Evolutionary conservation across 2,797 vertebrate genomes (phyloP).

Genomic region (Hydrophis major): DNA sequence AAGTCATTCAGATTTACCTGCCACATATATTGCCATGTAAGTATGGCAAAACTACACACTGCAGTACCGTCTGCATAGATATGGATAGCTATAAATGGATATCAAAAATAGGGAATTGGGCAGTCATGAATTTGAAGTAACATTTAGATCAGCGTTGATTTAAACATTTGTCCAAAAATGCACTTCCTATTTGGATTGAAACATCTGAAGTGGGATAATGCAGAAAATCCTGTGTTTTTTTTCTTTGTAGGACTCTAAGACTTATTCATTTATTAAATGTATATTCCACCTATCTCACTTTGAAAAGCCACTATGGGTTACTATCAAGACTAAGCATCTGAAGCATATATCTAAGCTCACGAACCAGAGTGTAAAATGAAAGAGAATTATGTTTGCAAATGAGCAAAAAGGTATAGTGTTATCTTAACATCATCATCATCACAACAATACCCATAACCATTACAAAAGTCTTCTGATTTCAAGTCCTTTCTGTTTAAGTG

Average conservation of each 20-base stretch:
- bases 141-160: not conserved
- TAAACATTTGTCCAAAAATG: not conserved
- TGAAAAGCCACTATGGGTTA: not conserved
- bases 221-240: slow-evolving; percentile 7
- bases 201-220: accelerated
- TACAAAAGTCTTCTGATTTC: slow-evolving; percentile 51
- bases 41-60: not conserved
- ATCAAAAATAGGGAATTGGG: not conserved
- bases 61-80: not conserved
- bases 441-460: no score
- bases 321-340: not conserved
- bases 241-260: not conserved
- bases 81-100: not conserved
- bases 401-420: slow-evolving; percentile 50
- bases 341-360: not conserved
- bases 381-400: slow-evolving; percentile 23
- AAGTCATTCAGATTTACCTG: not conserved
- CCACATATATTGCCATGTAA: not conserved
- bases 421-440: slow-evolving; percentile 2
- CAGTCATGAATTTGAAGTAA: not conserved
- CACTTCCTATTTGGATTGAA: not conserved
- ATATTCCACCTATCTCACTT: not conserved
- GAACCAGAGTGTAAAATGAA: not conserved
- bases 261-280: not conserved
- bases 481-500: slow-evolving; percentile 41